These are phyloP conservation scores for Xiphorhynchus erythropygius DNA, from an alignment of 2,797 vertebrate genomes.

Conservation along the genomic window DNA sequence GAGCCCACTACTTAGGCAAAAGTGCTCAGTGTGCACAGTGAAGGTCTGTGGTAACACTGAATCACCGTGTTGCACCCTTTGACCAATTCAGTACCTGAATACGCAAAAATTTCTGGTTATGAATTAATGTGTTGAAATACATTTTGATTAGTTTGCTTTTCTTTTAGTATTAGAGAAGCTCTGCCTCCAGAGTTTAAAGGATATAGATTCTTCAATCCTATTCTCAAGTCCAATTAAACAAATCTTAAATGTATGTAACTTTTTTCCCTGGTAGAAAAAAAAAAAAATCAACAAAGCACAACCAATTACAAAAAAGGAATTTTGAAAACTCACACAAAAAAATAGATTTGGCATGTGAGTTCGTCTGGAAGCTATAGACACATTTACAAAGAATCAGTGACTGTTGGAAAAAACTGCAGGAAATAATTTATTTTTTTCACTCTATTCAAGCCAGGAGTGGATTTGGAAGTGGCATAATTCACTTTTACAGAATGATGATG, in stretches of 20 bases:
- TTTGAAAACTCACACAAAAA: background rate
- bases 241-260: background rate
- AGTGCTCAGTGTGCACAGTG: background rate
- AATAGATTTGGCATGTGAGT: background rate
- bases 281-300: background rate
- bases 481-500: background rate
- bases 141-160: background rate
- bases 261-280: background rate
- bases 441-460: background rate
- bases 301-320: background rate
- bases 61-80: accelerated
- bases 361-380: background rate
- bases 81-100: background rate
- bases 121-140: accelerated
- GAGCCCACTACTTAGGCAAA: background rate
- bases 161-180: background rate
- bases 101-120: background rate
- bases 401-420: background rate
- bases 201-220: background rate
- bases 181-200: background rate
- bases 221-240: background rate
- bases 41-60: background rate
- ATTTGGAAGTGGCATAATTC: background rate
- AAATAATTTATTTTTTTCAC: background rate
- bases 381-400: background rate